Evolutionary conservation across 2,797 vertebrate species (phyloP).

Genomic region (Chiloscyllium punctatum): DNA sequence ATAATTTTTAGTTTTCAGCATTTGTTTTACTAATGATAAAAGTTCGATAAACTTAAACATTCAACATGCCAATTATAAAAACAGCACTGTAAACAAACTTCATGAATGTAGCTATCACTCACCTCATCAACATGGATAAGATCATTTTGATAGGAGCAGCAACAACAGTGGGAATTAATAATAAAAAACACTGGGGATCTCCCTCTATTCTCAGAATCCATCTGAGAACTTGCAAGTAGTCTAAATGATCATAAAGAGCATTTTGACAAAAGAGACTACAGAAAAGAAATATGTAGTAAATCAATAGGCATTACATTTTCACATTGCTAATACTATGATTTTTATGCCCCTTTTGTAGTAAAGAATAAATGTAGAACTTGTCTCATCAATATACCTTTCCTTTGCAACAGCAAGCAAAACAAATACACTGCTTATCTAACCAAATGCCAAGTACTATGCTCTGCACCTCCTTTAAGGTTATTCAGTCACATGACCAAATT

Average conservation of each 20-base stretch:
- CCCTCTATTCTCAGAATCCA: conserved; percentile 67
- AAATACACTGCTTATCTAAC: background rate
- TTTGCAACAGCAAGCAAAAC: background rate
- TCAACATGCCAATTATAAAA: background rate
- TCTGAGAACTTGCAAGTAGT: conserved; percentile 44
- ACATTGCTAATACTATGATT: background rate
- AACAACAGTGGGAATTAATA: conserved; percentile 65
- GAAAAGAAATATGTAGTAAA: background rate
- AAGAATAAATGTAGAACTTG: background rate
- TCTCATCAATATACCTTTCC: too few species aligned
- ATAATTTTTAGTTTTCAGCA: background rate
- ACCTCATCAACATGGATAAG: conserved; percentile 59
- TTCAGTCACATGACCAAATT: conserved; percentile 25
- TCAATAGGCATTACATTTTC: background rate
- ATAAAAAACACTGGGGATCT: conserved; percentile 64
- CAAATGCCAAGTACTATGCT: background rate
- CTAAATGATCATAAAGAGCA: background rate
- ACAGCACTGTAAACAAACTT: background rate
- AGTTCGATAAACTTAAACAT: background rate
- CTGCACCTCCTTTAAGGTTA: conserved; percentile 14
- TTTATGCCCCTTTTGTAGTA: background rate
- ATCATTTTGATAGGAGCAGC: conserved; percentile 56
- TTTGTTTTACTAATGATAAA: background rate
- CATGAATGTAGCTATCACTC: conserved; percentile 42
- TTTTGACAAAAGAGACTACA: background rate